Base-by-base conservation (phyloP, 1,140 invertebrate species). In the Pissodes strobi region DNA sequence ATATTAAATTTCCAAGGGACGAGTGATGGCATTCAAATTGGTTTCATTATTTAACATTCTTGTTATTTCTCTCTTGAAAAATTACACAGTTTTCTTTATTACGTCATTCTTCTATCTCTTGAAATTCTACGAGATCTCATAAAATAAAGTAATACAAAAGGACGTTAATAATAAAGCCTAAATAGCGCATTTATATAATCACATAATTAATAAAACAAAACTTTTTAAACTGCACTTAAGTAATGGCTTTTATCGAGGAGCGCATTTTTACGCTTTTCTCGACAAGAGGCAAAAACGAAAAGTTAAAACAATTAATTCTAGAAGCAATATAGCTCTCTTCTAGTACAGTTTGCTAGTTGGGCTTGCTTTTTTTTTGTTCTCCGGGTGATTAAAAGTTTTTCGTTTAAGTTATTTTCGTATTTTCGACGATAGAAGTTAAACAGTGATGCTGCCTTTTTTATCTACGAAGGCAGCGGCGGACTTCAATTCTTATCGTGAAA, bases 371-470 rank as follows among this genome's bases (percentile, higher is more conserved):
- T 45, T 45, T 18, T 45, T 45, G 43, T 22, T 5, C 3, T 10
- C 5, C 10, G 12, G 17, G 43, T 22, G 43, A 45, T 45, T 19
- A 45, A 45, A 45, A 45, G 43, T 45, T 45, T 45, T 45, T 45
- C 43, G 43, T 45, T 45, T 45, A 45, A 45, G 10, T 45, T 45
- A 45, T 45, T 45, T 45, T 45, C 43, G 43, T 13, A n/a, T n/a
- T n/a, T n/a, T n/a, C n/a, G n/a, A n/a, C 43, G 6, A 13, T 45
- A 13, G 19, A 45, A 3, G 43, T 45, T 45, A 45, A 45, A 45
- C 43, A 12, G 43, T 18, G 39, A 45, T 13, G 43, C 17, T 9
- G 6, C 17, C 9, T 18, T 45, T 45, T 45, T 45, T n/a, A 17
- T 45, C 10, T 45, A 34, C 6, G 30, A 8, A 8, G 6, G 6